A percentile compares a stretch with the other conserved stretches of the same genome.
These are phyloP conservation scores for Archilochus colubris DNA, from an alignment of 2,113 vertebrate species.

Conservation along the genomic window DNA sequence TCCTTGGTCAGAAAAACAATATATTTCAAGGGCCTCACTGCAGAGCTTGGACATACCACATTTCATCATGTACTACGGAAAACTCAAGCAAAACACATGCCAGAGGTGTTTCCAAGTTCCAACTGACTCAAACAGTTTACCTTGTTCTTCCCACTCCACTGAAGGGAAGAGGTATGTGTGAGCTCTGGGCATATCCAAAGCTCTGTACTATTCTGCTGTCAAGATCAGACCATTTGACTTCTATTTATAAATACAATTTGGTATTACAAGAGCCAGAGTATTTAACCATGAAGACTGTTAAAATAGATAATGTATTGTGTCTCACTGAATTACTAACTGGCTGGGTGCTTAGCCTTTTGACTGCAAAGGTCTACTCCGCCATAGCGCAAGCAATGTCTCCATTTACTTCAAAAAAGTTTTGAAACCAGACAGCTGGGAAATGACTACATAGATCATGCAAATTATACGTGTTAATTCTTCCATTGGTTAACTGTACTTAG, in stretches of 20 bases:
- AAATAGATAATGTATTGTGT: slow-evolving; percentile 42
- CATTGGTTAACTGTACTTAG: neutral
- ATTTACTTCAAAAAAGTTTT: neutral
- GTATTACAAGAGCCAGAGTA: slow-evolving; percentile 31
- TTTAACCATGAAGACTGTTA: slow-evolving; percentile 54
- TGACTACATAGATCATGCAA: neutral
- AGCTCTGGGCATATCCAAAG: neutral
- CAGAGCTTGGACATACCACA: neutral
- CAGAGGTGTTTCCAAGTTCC: neutral
- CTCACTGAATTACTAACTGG: slow-evolving; percentile 44
- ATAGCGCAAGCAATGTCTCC: neutral
- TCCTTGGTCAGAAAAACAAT: neutral
- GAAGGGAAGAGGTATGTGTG: neutral
- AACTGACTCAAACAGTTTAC: neutral
- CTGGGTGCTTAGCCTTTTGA: slow-evolving; percentile 26
- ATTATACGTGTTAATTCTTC: neutral
- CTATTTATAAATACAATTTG: slow-evolving; percentile 50
- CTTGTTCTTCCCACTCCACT: neutral
- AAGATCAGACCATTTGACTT: neutral
- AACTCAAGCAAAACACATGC: neutral
- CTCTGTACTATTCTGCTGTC: neutral
- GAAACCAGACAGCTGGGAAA: neutral
- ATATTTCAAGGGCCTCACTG: neutral
- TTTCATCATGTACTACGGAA: neutral
- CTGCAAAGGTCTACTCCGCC: neutral